These are phyloP conservation scores for Andrena chrysosceles DNA, from an alignment of 2,888 invertebrate species.

Conservation along the genomic window DNA sequence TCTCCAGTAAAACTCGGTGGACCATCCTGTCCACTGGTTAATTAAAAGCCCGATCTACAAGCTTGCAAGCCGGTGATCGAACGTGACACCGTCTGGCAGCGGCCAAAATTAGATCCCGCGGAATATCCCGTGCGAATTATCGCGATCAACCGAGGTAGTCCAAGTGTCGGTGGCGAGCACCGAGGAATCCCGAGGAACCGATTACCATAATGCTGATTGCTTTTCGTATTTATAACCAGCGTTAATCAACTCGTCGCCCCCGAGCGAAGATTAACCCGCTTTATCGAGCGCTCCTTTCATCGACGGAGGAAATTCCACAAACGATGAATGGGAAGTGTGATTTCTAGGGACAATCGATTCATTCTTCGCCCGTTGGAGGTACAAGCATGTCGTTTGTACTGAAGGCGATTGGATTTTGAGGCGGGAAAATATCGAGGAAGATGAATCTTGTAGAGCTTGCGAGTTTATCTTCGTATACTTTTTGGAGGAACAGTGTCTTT, in stretches of 20 bases:
- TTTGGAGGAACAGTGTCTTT: no score
- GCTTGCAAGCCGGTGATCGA: conserved; percentile 62
- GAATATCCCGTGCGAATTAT: conserved; percentile 71
- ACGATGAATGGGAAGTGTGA: conserved; percentile 32
- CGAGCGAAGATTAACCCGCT: conserved; percentile 44
- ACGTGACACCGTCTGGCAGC: conserved; percentile 67
- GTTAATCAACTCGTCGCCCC: conserved; percentile 55
- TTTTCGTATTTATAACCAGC: conserved; percentile 55
- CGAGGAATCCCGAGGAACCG: conserved; percentile 40
- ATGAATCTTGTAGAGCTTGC: no score
- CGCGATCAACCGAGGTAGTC: conserved; percentile 52
- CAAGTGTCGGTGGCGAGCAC: not conserved
- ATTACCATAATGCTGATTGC: conserved; percentile 51
- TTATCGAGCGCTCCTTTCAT: conserved; percentile 12
- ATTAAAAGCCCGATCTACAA: conserved; percentile 54
- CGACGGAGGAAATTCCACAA: conserved; percentile 26
- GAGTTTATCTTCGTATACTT: no score
- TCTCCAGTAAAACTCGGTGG: not conserved
- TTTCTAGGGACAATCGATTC: no score
- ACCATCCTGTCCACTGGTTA: conserved; percentile 34
- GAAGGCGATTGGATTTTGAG: no score
- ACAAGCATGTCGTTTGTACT: no score
- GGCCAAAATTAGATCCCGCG: conserved; percentile 70
- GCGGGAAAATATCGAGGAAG: no score
- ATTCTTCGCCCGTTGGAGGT: no score